A percentile compares a stretch with the other conserved stretches of the same genome.
Conservation (phyloP, 2,113 vertebrate species). For the Cyprinodon variegatus region DNA sequence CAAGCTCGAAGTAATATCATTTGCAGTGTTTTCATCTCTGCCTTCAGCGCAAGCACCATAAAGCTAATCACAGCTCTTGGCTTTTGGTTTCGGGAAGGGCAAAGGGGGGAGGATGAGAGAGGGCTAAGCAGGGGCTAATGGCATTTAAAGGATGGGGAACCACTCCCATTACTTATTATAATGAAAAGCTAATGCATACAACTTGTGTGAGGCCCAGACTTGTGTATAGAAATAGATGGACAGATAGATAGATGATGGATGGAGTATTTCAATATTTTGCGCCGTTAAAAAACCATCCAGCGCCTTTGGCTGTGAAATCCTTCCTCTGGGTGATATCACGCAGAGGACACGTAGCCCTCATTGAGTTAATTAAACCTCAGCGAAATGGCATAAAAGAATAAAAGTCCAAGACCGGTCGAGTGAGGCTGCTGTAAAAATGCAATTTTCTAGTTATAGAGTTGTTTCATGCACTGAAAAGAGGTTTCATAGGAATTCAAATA, state of each 20-base stretch:
- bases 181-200: slow-evolving; percentile 72
- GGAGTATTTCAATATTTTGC: background rate
- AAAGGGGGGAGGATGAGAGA: slow-evolving; percentile 52
- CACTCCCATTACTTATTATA: slow-evolving; percentile 76
- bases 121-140: slow-evolving; percentile 60
- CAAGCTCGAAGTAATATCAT: slow-evolving; percentile 72
- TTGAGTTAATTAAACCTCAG: slow-evolving; percentile 68
- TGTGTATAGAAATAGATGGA: background rate
- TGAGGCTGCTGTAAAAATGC: slow-evolving; percentile 42
- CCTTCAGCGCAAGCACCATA: slow-evolving; percentile 66
- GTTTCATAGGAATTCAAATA: slow-evolving; percentile 65
- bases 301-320: slow-evolving; percentile 38
- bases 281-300: slow-evolving; percentile 25
- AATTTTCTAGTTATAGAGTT: slow-evolving; percentile 58
- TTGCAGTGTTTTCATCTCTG: slow-evolving; percentile 59
- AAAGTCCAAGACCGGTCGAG: slow-evolving; percentile 24
- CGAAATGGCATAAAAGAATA: slow-evolving; percentile 56
- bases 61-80: slow-evolving; percentile 71
- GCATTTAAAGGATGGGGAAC: slow-evolving; percentile 72
- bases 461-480: slow-evolving; percentile 43
- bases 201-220: slow-evolving; percentile 32
- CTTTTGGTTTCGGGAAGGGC: slow-evolving; percentile 61
- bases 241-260: slow-evolving; percentile 1
- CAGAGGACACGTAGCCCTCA: slow-evolving; percentile 58
- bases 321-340: slow-evolving; percentile 51